These are phyloP conservation scores for Patagioenas fasciata DNA, from an alignment of 2,113 vertebrate genomes.

Conservation along the genomic window DNA sequence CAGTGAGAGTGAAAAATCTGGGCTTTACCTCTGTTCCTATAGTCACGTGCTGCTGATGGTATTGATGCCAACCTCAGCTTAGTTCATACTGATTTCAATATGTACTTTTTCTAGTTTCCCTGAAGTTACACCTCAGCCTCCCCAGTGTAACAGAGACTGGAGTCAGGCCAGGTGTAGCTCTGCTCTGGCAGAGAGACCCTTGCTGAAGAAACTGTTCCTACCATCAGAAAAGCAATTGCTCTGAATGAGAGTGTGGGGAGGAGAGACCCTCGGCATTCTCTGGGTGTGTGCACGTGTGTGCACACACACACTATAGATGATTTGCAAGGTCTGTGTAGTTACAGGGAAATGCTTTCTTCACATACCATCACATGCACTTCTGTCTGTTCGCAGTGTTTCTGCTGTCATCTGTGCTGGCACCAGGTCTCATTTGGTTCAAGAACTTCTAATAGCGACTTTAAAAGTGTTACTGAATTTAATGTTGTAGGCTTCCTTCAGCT, in stretches of 20 bases:
- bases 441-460: neutral
- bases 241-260: neutral
- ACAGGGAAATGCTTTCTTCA: neutral
- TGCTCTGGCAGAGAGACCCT: neutral
- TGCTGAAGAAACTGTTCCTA: neutral
- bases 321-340: neutral
- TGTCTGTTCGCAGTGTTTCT: neutral
- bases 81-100: neutral
- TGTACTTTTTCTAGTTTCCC: neutral
- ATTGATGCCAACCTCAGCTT: neutral
- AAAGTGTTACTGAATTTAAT: neutral
- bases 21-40: neutral
- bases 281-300: fast-evolving
- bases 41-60: neutral
- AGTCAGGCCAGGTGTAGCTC: neutral
- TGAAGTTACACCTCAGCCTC: neutral
- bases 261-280: neutral
- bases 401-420: neutral
- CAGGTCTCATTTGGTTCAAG: neutral
- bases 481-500: neutral
- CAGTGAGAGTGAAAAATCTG: neutral
- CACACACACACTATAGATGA: neutral
- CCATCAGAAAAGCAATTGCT: neutral
- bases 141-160: fast-evolving
- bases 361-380: fast-evolving